Conservation (phyloP, 2,113 vertebrate genomes). For the Atrichornis clamosus region DNA sequence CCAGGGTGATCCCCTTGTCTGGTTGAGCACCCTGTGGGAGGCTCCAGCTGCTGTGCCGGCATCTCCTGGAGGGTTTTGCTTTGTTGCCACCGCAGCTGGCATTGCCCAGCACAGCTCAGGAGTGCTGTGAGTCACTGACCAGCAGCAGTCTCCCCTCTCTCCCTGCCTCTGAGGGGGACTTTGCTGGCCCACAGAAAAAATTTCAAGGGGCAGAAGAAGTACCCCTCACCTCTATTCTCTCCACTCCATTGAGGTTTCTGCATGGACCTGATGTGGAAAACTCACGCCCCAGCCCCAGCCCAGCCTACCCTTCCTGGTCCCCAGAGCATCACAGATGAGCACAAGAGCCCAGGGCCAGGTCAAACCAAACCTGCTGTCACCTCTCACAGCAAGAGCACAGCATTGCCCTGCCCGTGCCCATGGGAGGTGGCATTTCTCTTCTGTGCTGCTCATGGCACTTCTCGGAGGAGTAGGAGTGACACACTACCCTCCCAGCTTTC, state of each 20-base stretch:
- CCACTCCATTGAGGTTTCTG: neutral
- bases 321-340: fast-evolving
- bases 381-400: fast-evolving
- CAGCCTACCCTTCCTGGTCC: neutral
- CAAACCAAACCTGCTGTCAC: neutral
- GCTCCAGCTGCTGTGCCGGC: neutral
- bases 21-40: fast-evolving
- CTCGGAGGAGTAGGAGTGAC: neutral
- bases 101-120: fast-evolving
- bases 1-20: neutral
- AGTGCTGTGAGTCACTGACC: fast-evolving
- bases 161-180: neutral
- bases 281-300: neutral
- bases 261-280: neutral
- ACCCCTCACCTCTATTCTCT: neutral
- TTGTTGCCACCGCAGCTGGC: neutral
- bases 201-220: neutral
- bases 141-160: neutral
- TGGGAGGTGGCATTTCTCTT: neutral
- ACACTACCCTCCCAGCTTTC: neutral
- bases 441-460: fast-evolving
- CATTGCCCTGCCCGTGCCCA: neutral
- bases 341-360: neutral
- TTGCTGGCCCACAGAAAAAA: neutral
- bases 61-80: neutral